These are phyloP conservation scores for Falco concolor DNA, from an alignment of 2,797 vertebrate species.

Conservation along the genomic window DNA sequence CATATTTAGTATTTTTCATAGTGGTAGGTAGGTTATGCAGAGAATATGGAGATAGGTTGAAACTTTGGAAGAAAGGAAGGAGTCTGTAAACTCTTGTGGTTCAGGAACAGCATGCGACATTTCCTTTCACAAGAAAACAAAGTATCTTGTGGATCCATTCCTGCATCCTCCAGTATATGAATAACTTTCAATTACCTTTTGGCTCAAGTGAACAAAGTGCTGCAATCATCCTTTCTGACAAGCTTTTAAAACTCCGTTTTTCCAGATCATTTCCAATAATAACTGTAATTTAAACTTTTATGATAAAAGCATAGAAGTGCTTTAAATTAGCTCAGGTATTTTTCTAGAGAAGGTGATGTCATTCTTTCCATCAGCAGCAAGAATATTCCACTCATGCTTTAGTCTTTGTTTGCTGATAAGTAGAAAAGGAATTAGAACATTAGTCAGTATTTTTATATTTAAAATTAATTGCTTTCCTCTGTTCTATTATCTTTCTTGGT, in stretches of 20 bases:
- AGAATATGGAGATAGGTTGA: neutral
- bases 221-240: conserved; percentile 18
- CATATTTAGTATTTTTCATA: neutral
- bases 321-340: conserved; percentile 35
- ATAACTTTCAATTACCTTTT: conserved; percentile 40
- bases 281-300: conserved; percentile 43
- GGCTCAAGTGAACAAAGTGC: conserved; percentile 7
- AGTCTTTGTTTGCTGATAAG: neutral
- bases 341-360: conserved; percentile 14
- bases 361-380: conserved; percentile 27
- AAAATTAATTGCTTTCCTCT: neutral
- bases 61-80: neutral
- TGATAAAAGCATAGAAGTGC: neutral
- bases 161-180: neutral
- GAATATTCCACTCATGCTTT: neutral
- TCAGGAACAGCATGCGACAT: neutral
- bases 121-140: conserved; percentile 7
- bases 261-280: conserved; percentile 12
- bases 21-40: neutral
- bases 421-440: neutral
- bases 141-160: conserved; percentile 25
- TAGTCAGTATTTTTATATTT: conserved; percentile 7
- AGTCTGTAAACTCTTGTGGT: neutral
- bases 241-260: neutral
- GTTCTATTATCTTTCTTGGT: neutral